Evolutionary conservation across 2,888 invertebrate genomes (phyloP).

Genomic region (Tromatobia lineatoria): DNA sequence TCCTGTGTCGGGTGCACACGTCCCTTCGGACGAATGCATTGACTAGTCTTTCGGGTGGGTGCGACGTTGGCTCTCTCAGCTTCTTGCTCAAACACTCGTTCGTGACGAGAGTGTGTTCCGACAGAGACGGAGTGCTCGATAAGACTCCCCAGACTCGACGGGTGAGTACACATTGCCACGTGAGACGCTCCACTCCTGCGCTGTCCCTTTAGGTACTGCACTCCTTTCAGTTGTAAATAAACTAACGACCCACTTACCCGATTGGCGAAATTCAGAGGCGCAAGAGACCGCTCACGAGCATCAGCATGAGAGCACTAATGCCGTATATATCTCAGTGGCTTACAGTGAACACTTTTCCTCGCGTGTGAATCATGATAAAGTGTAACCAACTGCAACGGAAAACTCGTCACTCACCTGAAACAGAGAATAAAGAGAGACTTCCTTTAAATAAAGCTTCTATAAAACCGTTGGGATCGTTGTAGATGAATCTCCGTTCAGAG

Average conservation of each 20-base stretch:
- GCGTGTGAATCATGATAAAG: slow-evolving; percentile 52
- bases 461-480: slow-evolving; percentile 22
- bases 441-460: slow-evolving; percentile 29
- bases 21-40: slow-evolving; percentile 21
- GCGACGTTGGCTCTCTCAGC: slow-evolving; percentile 12
- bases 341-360: slow-evolving; percentile 11
- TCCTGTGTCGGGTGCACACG: slow-evolving; percentile 1
- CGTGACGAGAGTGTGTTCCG: slow-evolving; percentile 35
- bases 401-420: slow-evolving; percentile 55
- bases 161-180: slow-evolving; percentile 18
- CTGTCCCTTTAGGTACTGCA: slow-evolving; percentile 1
- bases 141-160: slow-evolving; percentile 20
- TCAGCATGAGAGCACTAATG: not conserved
- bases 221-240: slow-evolving; percentile 48
- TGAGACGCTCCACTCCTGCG: not conserved
- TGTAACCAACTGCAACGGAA: slow-evolving; percentile 16
- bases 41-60: slow-evolving; percentile 18
- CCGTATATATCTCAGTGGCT: not conserved
- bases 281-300: slow-evolving; percentile 15
- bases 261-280: slow-evolving; percentile 48
- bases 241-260: slow-evolving; percentile 55
- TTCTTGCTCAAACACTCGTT: slow-evolving; percentile 35
- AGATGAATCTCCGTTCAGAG: not conserved
- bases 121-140: slow-evolving; percentile 52
- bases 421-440: slow-evolving; percentile 43